Evolutionary conservation across 2,113 vertebrate species (phyloP).

Genomic region (Bolborhynchus lineola): DNA sequence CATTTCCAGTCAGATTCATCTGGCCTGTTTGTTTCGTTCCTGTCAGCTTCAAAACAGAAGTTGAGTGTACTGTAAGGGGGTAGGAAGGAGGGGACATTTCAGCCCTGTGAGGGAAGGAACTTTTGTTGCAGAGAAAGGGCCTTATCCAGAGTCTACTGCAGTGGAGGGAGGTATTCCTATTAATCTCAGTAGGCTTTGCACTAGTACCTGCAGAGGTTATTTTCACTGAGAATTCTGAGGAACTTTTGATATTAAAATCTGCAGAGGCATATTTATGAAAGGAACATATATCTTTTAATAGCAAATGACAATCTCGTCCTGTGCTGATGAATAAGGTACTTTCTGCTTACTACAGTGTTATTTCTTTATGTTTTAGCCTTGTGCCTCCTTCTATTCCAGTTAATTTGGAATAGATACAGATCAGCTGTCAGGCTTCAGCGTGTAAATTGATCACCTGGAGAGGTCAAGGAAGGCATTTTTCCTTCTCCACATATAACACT

Average conservation of each 20-base stretch:
- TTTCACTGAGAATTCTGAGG: constrained; percentile 41
- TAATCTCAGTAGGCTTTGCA: constrained; percentile 44
- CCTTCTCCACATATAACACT: constrained; percentile 27
- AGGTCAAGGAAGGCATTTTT: constrained; percentile 62
- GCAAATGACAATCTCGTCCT: constrained; percentile 9
- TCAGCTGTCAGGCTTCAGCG: constrained; percentile 50
- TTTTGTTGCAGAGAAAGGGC: not conserved
- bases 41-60: not conserved
- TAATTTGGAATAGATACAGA: constrained; percentile 65
- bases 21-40: not conserved
- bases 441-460: constrained; percentile 61
- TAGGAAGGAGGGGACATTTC: not conserved
- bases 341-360: constrained; percentile 46
- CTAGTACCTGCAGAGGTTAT: constrained; percentile 43
- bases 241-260: constrained; percentile 63
- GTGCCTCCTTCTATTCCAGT: constrained; percentile 49
- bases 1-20: not conserved
- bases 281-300: constrained; percentile 17
- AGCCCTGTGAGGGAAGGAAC: not conserved
- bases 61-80: not conserved
- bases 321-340: constrained; percentile 37
- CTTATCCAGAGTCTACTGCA: not conserved
- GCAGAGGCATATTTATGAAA: constrained; percentile 46
- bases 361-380: constrained; percentile 60
- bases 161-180: not conserved